Evolutionary conservation across 2,888 invertebrate species (phyloP), one percentile per base, ranked within the genome.

Genomic region (Loripinus fragilis): DNA sequence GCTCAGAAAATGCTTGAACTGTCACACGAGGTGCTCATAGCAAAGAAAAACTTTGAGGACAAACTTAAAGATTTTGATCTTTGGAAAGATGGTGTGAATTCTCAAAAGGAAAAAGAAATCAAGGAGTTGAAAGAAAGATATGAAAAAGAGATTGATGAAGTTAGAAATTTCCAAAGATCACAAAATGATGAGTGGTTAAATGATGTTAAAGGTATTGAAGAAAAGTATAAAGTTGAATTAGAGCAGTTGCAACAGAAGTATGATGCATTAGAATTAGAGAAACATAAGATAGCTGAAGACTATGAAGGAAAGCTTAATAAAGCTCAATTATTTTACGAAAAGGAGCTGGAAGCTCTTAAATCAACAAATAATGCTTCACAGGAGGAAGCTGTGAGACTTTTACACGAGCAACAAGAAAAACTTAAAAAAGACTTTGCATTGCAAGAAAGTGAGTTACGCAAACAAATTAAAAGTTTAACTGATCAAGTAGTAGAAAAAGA

Each of bases 271-370:
- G 86, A 87, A 38, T 82, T 77, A 48, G 90, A 90, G 33, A 91
- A 90, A 85, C 45, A 71, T 52, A 85, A 87, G 85, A 70, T 89
- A 42, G 80, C 85, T 33, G 91, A 92, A 55, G 93, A 93, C 38
- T 91, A 89, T 87, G 91, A 91, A 69, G 82, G 78, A 25, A 93
- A 93, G 79, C 81, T 93, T 17, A 85, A 81, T 35, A 92, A 93
- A 87, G 91, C 92, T 33, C 89, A 91, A 78, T 87, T 91, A 25
- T 92, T 93, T 76, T 92, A 91, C 85, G 92, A 93, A 83, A 91
- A 93, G 69, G 93, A 93, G 79, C 83, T 93, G 17, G 90, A 91
- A 70, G 92, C 88, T 12, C 77, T 91, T 33, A 87, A 79, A 73
- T 78, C 88, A 55, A 82, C 85, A 23, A 89, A 90, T 52, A 87